phyloP scores from a whole-genome alignment of 2,797 vertebrate genomes.

The Manis crassicaudata region DNA sequence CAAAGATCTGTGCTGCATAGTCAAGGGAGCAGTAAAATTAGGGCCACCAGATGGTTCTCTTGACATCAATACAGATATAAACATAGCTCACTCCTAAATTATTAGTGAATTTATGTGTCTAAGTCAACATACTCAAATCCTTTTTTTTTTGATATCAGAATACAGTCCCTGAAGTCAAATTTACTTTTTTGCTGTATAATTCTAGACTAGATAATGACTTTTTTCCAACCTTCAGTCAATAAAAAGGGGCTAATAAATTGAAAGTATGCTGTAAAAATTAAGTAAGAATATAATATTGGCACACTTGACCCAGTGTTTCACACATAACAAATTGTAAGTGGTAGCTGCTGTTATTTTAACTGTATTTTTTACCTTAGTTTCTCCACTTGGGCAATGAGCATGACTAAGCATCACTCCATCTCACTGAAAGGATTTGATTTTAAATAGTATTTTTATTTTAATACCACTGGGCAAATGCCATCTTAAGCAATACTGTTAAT shows the following conservation, averaged over 20 bases:
- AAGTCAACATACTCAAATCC: background rate
- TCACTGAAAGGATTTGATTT: slow-evolving; percentile 25
- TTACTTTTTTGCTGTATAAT: background rate
- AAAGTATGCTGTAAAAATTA: slow-evolving; percentile 25
- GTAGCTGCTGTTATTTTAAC: background rate
- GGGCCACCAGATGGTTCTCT: background rate
- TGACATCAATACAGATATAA: background rate
- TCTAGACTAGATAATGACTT: background rate
- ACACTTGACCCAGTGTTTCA: background rate
- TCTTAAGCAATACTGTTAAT: background rate
- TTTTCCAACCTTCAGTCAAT: background rate
- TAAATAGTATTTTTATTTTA: slow-evolving; percentile 22
- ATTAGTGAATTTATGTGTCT: background rate
- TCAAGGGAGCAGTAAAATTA: background rate
- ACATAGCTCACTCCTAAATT: background rate
- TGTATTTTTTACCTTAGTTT: background rate
- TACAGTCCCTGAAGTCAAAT: background rate
- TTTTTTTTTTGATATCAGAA: background rate
- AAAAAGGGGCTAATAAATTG: background rate
- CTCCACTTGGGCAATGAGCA: background rate
- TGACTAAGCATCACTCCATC: background rate
- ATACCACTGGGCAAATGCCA: background rate
- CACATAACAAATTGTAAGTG: background rate
- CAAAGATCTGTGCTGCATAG: background rate
- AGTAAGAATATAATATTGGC: background rate